Evolutionary conservation across 2,797 vertebrate species (phyloP).

Genomic region (Chelonia mydas): DNA sequence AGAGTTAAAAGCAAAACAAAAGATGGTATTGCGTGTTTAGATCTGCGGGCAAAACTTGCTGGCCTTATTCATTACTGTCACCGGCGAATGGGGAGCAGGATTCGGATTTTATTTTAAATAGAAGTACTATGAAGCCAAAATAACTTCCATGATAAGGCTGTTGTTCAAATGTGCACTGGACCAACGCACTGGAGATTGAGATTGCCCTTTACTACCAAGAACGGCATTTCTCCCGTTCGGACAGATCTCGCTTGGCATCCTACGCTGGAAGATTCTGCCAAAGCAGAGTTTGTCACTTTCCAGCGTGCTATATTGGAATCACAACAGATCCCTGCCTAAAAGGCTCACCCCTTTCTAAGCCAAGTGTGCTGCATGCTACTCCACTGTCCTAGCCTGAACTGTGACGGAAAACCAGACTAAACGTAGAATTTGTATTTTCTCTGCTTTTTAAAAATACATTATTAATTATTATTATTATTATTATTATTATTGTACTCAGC

Average conservation of each 20-base stretch:
- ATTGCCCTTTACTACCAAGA: not conserved
- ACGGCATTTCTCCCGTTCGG: not conserved
- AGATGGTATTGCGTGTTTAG: conserved; percentile 43
- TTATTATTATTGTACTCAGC: conserved; percentile 60
- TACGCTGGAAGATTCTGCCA: not conserved
- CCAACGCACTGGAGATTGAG: not conserved
- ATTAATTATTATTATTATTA: not conserved
- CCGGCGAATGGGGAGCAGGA: not conserved
- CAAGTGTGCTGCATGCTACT: too few species aligned
- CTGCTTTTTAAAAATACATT: not conserved
- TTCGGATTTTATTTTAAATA: not conserved
- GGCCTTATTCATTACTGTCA: conserved; percentile 38
- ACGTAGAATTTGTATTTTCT: not conserved
- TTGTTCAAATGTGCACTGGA: not conserved
- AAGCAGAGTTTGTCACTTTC: not conserved
- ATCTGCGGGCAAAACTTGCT: conserved; percentile 51
- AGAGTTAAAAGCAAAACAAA: conserved; percentile 26
- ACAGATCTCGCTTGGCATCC: not conserved
- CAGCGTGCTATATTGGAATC: not conserved
- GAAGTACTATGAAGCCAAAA: not conserved
- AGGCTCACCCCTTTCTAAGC: too few species aligned
- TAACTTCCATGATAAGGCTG: not conserved
- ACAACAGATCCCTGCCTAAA: not conserved
- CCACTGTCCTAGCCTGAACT: not conserved
- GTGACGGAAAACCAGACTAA: not conserved